Base-by-base conservation (phyloP, 2,797 vertebrate species). In the Enteromius thamalakanensis region DNA sequence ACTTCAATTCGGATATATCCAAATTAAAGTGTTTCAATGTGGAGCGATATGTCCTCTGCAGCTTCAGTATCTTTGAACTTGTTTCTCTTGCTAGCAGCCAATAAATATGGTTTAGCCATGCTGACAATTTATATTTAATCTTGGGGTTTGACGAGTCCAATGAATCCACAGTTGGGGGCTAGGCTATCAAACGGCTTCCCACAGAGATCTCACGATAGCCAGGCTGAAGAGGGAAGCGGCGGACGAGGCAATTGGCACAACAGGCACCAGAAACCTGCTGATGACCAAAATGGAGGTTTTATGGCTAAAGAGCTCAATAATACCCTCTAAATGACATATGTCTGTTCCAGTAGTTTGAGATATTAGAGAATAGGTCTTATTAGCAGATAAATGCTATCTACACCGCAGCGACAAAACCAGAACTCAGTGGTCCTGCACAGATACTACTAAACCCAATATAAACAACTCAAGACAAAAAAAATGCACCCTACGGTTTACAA, bases 131-230 rank as follows among this genome's bases (percentile, higher is more conserved):
- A 92, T 87, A 96, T 96, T 96, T 95, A 92, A 94, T 93, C 93
- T 91, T 87, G 89, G 92, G 92, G 92, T 94, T 93, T 94, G 93
- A 96, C 93, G 92, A 96, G 94, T 95, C 93, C 94, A 96, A 96
- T 91, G 90, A 92, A 93, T 93, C 91, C 96, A 90, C 95, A 94
- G 96, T 92, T 93, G 96, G 95, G 92, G 94, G 93, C 93, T 93
- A 91, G 92, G 96, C 94, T 94, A 92, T 93, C 94, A 92, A 96
- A 94, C 90, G 95, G 96, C 93, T 94, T 96, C 96, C 96, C 95
- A 95, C 97, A 95, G 96, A 94, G 97, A 94, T 90, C 85, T 91
- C 92, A 93, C 85, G 89, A 89, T 89, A 89, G 84, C 89, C 85
- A 75, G 84, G 79, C 86, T 89, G 86, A 72, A 88, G 87, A 93